Conservation (phyloP, 2,113 vertebrate genomes). For the Eudyptes chrysolophus region DNA sequence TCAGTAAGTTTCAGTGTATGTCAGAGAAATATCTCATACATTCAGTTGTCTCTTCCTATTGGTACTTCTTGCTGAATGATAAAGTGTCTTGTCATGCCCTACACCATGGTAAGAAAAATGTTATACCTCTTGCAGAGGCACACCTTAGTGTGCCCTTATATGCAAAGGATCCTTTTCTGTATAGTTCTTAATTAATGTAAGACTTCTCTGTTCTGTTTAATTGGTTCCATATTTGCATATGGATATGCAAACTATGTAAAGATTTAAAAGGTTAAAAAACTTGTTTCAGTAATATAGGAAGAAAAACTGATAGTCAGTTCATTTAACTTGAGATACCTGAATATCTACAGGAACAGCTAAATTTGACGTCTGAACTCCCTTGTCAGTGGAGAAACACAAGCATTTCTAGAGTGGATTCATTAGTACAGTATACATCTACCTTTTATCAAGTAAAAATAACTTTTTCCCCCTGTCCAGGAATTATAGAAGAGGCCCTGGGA, state of each 20-base stretch:
- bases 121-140: not conserved
- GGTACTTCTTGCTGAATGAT: not conserved
- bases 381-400: not conserved
- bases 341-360: not conserved
- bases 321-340: not conserved
- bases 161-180: not conserved
- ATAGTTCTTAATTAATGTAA: not conserved
- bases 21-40: not conserved
- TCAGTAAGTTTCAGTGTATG: not conserved
- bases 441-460: not conserved
- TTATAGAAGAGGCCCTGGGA: not conserved
- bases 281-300: not conserved
- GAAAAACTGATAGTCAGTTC: not conserved
- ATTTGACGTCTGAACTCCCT: not conserved
- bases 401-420: not conserved
- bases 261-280: not conserved
- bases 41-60: not conserved
- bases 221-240: not conserved
- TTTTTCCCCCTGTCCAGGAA: rapidly evolving
- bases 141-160: not conserved
- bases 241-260: not conserved
- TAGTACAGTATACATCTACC: not conserved
- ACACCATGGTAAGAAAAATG: not conserved
- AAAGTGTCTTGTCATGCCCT: not conserved
- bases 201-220: not conserved